Base-by-base conservation (phyloP, 2,797 vertebrate species). In the Cynopterus sphinx region DNA sequence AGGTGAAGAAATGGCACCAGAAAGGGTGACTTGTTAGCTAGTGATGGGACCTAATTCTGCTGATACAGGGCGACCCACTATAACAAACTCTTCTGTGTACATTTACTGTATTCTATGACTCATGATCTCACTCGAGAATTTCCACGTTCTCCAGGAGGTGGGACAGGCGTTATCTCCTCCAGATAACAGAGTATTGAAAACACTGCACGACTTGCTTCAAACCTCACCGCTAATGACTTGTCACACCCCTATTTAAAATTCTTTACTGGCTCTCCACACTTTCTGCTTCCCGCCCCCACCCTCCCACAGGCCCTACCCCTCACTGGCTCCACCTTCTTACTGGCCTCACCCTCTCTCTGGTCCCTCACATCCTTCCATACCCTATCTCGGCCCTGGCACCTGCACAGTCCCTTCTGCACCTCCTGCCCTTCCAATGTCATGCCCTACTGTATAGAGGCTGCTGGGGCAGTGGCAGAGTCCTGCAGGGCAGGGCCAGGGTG, bases 1-100 rank as follows among this genome's bases (percentile, higher is more conserved):
- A 46, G n/a, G 17, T 17, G 41, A 70, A 92, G 90, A 93, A 68
- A 75, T 31, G 24, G 31, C 12, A 63, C 55, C 17, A 82, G 43
- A 73, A 33, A 71, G 12, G 13, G 21, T 22, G 68, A 53, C 41
- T 24, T 41, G 31, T 6, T 65, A 26, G 16, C 41, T 19, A 17
- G 8, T 0, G 17, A 63, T 10, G 39, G 31, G 9, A 41, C 86
- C 36, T 7, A 12, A 2, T 22, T 53, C 33, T 68, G 6, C n/a
- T 16, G 55, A 21, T 63, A 26, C 4, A 31, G 31, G 24, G 39
- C 3, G 31, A 46, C 16, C 15, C 3, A 1, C 10, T 36, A 3
- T 6, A 16, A 19, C 16, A 13, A 68, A 31, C 43, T n/a, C 3
- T 16, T 21, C 16, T 1, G 21, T 7, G 51, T 2, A 0, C 13